Base-by-base conservation (phyloP, 2,797 vertebrate genomes). In the Bovichtus variegatus region DNA sequence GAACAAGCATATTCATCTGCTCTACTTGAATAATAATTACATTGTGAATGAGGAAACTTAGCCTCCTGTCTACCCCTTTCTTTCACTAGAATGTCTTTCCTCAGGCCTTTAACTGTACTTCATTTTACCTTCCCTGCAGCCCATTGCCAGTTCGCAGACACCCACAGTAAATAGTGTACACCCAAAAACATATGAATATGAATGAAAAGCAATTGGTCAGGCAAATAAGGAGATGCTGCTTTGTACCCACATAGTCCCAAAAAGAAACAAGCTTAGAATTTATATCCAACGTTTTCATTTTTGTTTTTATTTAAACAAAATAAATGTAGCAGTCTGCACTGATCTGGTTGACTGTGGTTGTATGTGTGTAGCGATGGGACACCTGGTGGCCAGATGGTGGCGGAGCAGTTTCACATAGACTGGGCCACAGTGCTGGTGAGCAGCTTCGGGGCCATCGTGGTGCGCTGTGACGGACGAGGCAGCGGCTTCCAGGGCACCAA, bases 401-500 rank as follows among this genome's bases (percentile, higher is more conserved):
- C 97, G 0, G 97, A 99, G 92, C 94, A 74, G 68, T 99, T 99
- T 21, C 89, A 94, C 64, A 84, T 98, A 89, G 96, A 96, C 75
- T 99, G 98, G 98, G 91, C 96, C 44, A 96, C 96, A 0, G 97
- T 95, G 38, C 91, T 99, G 95, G 97, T 98, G 93, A 99, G 98
- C 95, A 97, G 96, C 71, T 97, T 97, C 8, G 94, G 94, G 0
- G 95, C 93, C 13, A 92, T 99, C 0, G 96, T 97, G 83, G 88
- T 97, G 50, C 96, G 95, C 8, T 97, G 97, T 0, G 98, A 99
- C 0, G 97, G 98, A 0, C 96, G 97, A 0, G 98, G 98, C 71
- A 97, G 97, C 0, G 98, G 98, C 49, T 99, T 97, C 93, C 97
- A 97, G 83, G 98, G 98, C 0, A 97, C 98, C 63, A 97, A 97